phyloP scores from a whole-genome alignment of 1,140 invertebrate species.

The Sweltsa coloradensis region DNA sequence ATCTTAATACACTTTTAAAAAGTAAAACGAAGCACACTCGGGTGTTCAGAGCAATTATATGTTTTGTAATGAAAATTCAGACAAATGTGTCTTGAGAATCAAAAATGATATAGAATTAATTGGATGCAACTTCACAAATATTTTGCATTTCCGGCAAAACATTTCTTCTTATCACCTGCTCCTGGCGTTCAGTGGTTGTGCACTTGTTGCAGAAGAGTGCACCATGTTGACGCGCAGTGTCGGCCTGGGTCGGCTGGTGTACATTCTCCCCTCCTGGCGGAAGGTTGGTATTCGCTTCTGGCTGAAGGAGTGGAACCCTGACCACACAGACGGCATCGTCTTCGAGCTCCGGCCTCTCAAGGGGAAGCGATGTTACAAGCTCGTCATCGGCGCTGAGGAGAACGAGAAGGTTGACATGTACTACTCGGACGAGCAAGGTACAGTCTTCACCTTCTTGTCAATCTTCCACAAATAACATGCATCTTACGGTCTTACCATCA shows the following conservation, averaged over 20 bases:
- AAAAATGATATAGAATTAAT: no score
- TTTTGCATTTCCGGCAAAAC: no score
- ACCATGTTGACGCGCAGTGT: constrained; percentile 20
- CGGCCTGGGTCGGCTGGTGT: constrained; percentile 22
- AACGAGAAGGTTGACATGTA: constrained; percentile 37
- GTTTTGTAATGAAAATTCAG: no score
- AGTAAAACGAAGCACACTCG: no score
- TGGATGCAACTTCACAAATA: background rate
- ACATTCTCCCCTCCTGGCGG: constrained; percentile 30
- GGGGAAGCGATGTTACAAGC: constrained; percentile 26
- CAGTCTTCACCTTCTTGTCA: no score
- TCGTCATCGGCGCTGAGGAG: constrained; percentile 32
- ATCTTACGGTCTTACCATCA: no score
- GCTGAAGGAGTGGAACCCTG: constrained; percentile 43
- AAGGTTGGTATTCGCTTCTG: constrained; percentile 34
- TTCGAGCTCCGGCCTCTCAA: constrained; percentile 31
- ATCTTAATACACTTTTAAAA: no score
- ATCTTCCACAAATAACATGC: no score
- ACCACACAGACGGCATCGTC: constrained; percentile 30
- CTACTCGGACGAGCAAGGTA: constrained; percentile 26
- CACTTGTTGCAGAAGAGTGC: constrained; percentile 22
- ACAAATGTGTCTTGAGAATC: no score
- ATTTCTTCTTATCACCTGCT: no score
- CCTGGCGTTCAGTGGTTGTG: background rate
- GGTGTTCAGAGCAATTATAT: no score